Evolutionary conservation across 2,888 invertebrate genomes (phyloP).

Genomic region (Nycteola revayana): DNA sequence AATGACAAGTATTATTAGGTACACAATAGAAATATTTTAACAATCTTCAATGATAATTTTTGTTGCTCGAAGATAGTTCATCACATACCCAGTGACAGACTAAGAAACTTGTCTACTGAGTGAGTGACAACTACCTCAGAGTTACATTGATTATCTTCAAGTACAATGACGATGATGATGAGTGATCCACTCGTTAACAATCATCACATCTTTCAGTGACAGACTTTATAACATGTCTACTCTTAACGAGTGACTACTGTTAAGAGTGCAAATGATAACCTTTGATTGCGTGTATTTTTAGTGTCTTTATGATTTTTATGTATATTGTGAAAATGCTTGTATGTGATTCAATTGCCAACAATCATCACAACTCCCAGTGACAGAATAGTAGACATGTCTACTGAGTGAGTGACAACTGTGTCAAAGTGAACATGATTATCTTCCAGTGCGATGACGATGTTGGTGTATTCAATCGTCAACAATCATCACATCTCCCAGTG

Average conservation of each 20-base stretch:
- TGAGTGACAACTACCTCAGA: conserved; percentile 3
- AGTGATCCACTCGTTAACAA: neutral
- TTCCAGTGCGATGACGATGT: neutral
- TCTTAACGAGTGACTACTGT: conserved; percentile 6
- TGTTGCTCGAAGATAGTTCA: neutral
- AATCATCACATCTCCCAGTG: conserved; percentile 17
- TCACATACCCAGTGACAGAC: conserved; percentile 14
- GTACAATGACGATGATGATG: neutral
- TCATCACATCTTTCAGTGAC: conserved; percentile 12
- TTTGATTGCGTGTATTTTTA: neutral
- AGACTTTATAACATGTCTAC: conserved; percentile 9
- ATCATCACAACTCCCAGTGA: conserved; percentile 17
- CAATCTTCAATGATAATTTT: neutral
- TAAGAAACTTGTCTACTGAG: conserved; percentile 14
- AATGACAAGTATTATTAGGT: too few species aligned
- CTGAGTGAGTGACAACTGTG: conserved; percentile 13
- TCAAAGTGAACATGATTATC: neutral
- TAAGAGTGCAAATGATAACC: neutral
- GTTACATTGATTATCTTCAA: neutral
- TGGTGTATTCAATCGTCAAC: neutral
- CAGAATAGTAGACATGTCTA: conserved; percentile 12
- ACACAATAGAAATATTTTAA: too few species aligned
- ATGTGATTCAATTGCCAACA: neutral
- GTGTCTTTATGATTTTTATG: neutral
- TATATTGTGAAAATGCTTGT: neutral